These are phyloP conservation scores for Beris chalybata DNA, from an alignment of 2,888 invertebrate genomes.

Conservation along the genomic window DNA sequence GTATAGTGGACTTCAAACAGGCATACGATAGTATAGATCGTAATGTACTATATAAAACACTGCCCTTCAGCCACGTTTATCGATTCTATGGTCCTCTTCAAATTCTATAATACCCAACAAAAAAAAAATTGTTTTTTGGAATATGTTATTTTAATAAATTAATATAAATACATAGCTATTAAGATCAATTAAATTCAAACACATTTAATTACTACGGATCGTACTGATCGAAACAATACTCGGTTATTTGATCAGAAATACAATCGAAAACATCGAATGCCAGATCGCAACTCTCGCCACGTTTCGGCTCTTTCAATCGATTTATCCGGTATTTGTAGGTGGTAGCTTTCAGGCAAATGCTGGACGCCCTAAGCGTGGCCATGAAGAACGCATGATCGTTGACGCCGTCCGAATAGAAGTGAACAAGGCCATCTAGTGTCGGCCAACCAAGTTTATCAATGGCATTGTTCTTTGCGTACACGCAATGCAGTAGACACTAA, in stretches of 20 bases:
- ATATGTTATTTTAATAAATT: background rate
- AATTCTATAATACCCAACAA: too few relatives aligned
- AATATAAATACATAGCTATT: background rate
- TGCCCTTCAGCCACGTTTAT: too few relatives aligned
- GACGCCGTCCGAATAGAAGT: conserved; percentile 77
- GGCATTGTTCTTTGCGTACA: conserved; percentile 77
- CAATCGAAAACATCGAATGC: conserved; percentile 80
- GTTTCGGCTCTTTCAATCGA: conserved; percentile 57
- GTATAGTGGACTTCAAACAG: too few relatives aligned
- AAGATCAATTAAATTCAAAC: background rate
- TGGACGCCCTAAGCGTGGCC: conserved; percentile 71
- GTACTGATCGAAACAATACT: conserved; percentile 63
- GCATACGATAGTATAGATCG: too few relatives aligned
- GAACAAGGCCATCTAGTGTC: conserved; percentile 71
- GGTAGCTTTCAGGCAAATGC: conserved; percentile 63
- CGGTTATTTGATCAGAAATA: conserved; percentile 75
- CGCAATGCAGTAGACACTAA: conserved; percentile 77
- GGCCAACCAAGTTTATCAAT: conserved; percentile 75
- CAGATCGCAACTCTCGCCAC: conserved; percentile 72
- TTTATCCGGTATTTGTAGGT: conserved; percentile 51
- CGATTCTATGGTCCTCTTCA: too few relatives aligned
- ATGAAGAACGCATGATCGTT: conserved; percentile 74
- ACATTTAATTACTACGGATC: conserved; percentile 1
- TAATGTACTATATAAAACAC: too few relatives aligned
- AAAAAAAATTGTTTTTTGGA: too few relatives aligned